Conservation (phyloP, 2,888 invertebrate species). For the Plusia festucae region DNA sequence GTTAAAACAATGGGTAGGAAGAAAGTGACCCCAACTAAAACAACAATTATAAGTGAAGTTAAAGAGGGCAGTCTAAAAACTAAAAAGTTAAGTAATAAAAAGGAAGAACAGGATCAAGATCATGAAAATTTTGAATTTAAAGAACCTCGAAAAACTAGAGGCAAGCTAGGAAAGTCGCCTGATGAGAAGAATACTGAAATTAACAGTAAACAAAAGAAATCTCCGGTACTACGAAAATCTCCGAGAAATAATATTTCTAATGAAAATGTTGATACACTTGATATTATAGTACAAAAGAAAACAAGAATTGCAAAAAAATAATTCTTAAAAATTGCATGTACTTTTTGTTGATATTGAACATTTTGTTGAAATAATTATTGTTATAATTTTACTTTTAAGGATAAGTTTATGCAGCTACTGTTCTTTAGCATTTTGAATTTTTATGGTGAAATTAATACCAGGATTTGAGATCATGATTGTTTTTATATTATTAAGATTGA, state of each 20-base stretch:
- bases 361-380: not conserved
- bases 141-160: constrained; percentile 33
- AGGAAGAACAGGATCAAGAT: constrained; percentile 1
- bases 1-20: constrained; percentile 32
- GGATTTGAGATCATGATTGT: constrained; percentile 3
- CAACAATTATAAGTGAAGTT: constrained; percentile 13
- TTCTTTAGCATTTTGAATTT: not conserved
- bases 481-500: not conserved
- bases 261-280: constrained; percentile 20
- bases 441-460: not conserved
- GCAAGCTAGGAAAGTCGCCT: constrained; percentile 10
- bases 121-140: constrained; percentile 24
- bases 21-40: constrained; percentile 45
- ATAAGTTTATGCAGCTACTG: not conserved
- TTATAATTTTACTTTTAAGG: not conserved
- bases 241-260: constrained; percentile 51
- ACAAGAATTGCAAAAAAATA: constrained; percentile 34
- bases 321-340: constrained; percentile 11
- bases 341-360: not conserved
- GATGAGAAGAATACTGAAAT: constrained; percentile 8
- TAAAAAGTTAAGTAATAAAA: constrained; percentile 13
- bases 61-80: constrained; percentile 9
- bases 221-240: constrained; percentile 60
- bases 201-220: constrained; percentile 46
- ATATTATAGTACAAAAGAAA: constrained; percentile 36